Evolutionary conservation across 1,140 invertebrate species (phyloP).

Genomic region (Nymphalis io): DNA sequence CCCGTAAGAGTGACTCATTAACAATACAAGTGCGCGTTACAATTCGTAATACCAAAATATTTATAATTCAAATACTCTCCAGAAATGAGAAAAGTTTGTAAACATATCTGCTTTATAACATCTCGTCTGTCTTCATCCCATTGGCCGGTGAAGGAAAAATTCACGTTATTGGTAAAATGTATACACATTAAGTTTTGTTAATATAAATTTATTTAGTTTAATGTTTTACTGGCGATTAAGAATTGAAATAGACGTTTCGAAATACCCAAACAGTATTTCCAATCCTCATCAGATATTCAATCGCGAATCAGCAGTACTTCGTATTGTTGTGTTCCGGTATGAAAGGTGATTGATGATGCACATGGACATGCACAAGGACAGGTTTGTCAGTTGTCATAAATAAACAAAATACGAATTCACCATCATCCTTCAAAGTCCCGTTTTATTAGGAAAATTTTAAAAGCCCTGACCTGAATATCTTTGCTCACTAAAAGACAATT

Average conservation of each 20-base stretch:
- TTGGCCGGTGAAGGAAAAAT: not conserved
- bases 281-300: too few relatives aligned
- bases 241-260: too few relatives aligned
- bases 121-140: not conserved
- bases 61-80: not conserved
- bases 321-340: too few relatives aligned
- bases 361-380: too few relatives aligned
- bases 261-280: too few relatives aligned
- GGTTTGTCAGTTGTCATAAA: too few relatives aligned
- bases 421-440: not conserved
- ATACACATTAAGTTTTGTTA: not conserved
- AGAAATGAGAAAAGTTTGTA: not conserved
- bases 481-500: constrained; percentile 1
- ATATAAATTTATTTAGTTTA: not conserved
- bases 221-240: too few relatives aligned
- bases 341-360: too few relatives aligned
- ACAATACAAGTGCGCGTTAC: not conserved
- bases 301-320: too few relatives aligned
- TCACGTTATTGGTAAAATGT: not conserved
- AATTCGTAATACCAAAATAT: constrained; percentile 1
- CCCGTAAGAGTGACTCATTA: not conserved
- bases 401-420: not conserved
- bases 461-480: constrained; percentile 2
- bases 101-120: not conserved
- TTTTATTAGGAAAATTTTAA: not conserved